Conservation (phyloP, 2,797 vertebrate genomes). For the Sebastes itinus region DNA sequence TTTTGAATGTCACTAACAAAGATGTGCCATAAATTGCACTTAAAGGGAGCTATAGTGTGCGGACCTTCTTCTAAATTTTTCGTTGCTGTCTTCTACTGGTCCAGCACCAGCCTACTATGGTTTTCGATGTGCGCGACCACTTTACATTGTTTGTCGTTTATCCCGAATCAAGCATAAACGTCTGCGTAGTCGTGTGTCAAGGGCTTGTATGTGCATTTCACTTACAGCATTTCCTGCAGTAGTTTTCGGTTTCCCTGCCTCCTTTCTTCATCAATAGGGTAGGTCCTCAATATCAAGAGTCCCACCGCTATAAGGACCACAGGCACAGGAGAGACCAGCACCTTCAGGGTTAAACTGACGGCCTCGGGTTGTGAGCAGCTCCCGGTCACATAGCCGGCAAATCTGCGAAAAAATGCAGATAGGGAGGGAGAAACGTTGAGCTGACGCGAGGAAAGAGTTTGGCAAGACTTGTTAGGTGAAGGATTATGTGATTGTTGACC, state of each 20-base stretch:
- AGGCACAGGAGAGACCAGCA: conserved; percentile 89
- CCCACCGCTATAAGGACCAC: conserved; percentile 89
- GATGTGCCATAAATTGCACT: too few relatives aligned
- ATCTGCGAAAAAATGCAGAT: conserved; percentile 78
- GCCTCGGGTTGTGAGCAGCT: conserved; percentile 85
- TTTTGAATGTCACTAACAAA: too few relatives aligned
- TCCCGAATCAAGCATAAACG: neutral
- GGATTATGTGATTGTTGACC: conserved; percentile 40
- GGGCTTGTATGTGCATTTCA: neutral
- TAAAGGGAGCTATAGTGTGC: too few relatives aligned
- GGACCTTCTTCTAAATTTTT: too few relatives aligned
- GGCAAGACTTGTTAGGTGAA: conserved; percentile 4
- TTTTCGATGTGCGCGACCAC: too few relatives aligned
- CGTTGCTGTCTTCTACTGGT: too few relatives aligned
- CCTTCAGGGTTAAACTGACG: conserved; percentile 90
- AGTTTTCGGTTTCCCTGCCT: conserved; percentile 87
- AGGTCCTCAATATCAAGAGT: conserved; percentile 89
- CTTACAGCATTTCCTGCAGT: conserved; percentile 87
- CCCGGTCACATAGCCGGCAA: conserved; percentile 89
- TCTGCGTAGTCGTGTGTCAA: neutral
- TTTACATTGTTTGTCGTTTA: too few relatives aligned
- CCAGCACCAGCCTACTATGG: too few relatives aligned
- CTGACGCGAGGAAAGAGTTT: conserved; percentile 9
- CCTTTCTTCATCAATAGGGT: conserved; percentile 91
- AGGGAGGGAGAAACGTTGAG: conserved; percentile 24